phyloP scores from a whole-genome alignment of 2,888 invertebrate genomes.

The Thera obeliscata region DNA sequence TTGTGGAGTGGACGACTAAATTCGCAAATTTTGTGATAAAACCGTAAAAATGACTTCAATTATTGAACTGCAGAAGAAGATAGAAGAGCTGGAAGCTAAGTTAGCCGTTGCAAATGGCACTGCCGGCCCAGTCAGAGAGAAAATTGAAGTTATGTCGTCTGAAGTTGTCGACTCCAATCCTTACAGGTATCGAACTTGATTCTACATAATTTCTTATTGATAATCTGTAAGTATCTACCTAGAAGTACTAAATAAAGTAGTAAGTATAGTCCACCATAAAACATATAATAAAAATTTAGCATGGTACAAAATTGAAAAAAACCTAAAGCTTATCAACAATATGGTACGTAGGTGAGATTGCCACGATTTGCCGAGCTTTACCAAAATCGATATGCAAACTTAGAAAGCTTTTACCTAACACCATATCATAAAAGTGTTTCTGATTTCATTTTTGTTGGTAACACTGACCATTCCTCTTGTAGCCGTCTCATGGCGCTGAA shows the following conservation, averaged over 20 bases:
- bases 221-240: background rate
- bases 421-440: no score
- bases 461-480: slow-evolving; percentile 47
- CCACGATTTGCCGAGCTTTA: slow-evolving; percentile 1
- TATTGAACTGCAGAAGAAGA: slow-evolving; percentile 85
- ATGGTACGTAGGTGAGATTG: slow-evolving; percentile 11
- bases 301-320: background rate
- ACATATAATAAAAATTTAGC: background rate
- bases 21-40: slow-evolving; percentile 38
- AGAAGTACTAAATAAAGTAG: background rate
- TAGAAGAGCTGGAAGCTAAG: slow-evolving; percentile 87
- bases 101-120: slow-evolving; percentile 78
- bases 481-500: slow-evolving; percentile 99
- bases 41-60: slow-evolving; percentile 83
- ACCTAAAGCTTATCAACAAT: slow-evolving; percentile 14
- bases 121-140: slow-evolving; percentile 84
- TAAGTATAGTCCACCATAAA: background rate
- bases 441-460: background rate
- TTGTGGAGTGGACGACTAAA: background rate
- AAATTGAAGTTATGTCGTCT: slow-evolving; percentile 95
- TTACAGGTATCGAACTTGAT: slow-evolving; percentile 88
- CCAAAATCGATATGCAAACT: no score
- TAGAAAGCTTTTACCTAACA: no score
- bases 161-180: slow-evolving; percentile 99
- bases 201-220: slow-evolving; percentile 1